Base-by-base conservation (phyloP, 1,140 invertebrate genomes). In the Eufriesea mexicana region DNA sequence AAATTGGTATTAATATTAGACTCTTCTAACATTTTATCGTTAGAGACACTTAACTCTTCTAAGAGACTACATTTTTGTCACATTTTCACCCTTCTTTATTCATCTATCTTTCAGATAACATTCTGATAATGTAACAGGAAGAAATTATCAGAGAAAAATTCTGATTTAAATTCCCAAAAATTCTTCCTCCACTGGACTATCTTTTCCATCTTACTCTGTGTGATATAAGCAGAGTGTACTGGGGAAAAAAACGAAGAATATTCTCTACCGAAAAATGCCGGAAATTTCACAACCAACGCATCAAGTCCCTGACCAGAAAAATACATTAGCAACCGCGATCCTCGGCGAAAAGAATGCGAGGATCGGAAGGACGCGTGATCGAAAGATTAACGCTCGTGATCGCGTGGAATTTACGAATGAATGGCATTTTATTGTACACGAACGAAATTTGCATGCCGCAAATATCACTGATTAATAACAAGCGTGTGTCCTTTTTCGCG, bases 381-480 rank as follows among this genome's bases (percentile, higher is more conserved):
- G 14, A 42, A 10, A 55, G 20, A 54, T 61, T 55, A 55, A n/a
- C 12, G 49, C 16, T 23, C 28, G 23, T 9, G 59, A 49, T 23
- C 74, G n/a, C 47, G 49, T 28, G 67, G 42, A 28, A 70, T 79
- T 49, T 5, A 47, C 23, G 28, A 62, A 73, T 25, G 57, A 54
- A 73, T 54, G 78, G 10, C 55, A 76, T 70, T 59, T 73, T 61
- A 62, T 71, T 57, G 73, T 55, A 54, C 14, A 20, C 77, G 2
- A 35, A n/a, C 7, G 64, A 77, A 55, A 77, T 83, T 77, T 70
- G 35, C 57, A 61, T 61, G 20, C 6, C 18, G 49, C 16, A 54
- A 75, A 49, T 55, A n/a, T 67, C 61, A 42, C 73, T 68, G 62
- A 76, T 68, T 68, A 51, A 82, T 76, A 45, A 57, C 45, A 42